Evolutionary conservation across 2,888 invertebrate genomes (phyloP), one percentile per base, ranked within the genome.

Genomic region (Amphipyra berbera): DNA sequence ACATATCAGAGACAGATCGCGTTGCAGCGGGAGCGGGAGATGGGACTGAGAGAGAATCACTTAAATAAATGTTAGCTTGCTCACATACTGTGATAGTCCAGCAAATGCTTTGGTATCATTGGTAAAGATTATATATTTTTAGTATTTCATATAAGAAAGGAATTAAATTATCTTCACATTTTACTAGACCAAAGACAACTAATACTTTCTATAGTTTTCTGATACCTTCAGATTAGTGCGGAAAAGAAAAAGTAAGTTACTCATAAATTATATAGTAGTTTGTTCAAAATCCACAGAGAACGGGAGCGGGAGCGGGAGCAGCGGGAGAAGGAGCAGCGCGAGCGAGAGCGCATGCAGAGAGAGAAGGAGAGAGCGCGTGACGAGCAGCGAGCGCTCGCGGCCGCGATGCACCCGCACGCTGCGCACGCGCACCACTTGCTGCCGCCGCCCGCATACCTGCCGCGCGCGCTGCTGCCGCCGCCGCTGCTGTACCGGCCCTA

Each of bases 311-410:
- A 89, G 67, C 88, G 94, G 38, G 85, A 83, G 54, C 90, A 88
- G 46, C 81, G 90, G 6, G 93, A 91, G 72, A 89, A 90, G 57
- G 91, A 91, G 68, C 79, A 91, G 14, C 90, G 95, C 35, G 95
- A 95, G 76, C 87, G 95, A 1, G 90, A 90, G 57, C 58, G 78
- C 6, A 81, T 75, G 46, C 63, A 82, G 40, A 81, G 89, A 8
- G 90, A 89, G 72, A 92, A 90, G 66, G 85, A 89, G 71, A 83
- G 86, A 35, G 88, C 88, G 54, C 79, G 83, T 3, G 84, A 87
- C 60, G 84, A 87, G 40, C 75, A 83, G 65, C 73, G 80, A 37
- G 72, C 74, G 0, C 66, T 75, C 6, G 72, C 67, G 4, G 92
- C 67, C 52, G 76, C 72, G 73, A 82, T 71, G 74, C 66, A 58